phyloP scores from a whole-genome alignment of 2,113 vertebrate species.

The Sarotherodon lohbergeri region DNA sequence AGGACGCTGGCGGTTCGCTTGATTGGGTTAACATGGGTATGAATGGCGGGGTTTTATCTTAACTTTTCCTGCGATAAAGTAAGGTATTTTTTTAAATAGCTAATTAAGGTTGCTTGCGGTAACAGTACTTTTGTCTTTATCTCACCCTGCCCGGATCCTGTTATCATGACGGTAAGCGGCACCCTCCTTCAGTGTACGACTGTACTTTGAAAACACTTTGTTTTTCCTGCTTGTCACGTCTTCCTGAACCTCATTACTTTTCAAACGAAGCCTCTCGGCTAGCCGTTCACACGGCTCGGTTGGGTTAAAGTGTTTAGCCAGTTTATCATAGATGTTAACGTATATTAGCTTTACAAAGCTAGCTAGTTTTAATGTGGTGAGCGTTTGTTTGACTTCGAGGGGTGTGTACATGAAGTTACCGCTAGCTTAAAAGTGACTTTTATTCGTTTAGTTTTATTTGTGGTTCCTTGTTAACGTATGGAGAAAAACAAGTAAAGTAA shows the following conservation, averaged over 20 bases:
- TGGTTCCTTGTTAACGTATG: neutral
- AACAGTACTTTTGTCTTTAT: neutral
- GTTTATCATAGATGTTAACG: neutral
- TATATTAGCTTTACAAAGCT: neutral
- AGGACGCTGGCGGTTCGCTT: neutral
- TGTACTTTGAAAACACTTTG: neutral
- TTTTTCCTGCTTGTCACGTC: conserved; percentile 10
- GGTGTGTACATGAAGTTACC: neutral
- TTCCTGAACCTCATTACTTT: conserved; percentile 5
- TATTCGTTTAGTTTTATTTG: neutral
- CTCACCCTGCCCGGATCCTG: conserved; percentile 39
- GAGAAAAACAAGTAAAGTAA: neutral
- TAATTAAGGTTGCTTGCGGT: neutral
- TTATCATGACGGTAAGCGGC: conserved; percentile 73
- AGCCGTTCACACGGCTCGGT: neutral
- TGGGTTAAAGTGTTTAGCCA: neutral
- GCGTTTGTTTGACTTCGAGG: neutral
- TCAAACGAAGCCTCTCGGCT: neutral
- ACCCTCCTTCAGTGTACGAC: neutral
- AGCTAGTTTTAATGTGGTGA: neutral
- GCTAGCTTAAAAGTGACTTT: neutral
- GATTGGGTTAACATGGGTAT: neutral
- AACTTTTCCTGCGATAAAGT: neutral
- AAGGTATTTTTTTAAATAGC: neutral
- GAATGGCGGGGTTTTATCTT: conserved; percentile 54